Evolutionary conservation across 2,113 vertebrate species (phyloP).

Genomic region (Oenanthe melanoleuca): DNA sequence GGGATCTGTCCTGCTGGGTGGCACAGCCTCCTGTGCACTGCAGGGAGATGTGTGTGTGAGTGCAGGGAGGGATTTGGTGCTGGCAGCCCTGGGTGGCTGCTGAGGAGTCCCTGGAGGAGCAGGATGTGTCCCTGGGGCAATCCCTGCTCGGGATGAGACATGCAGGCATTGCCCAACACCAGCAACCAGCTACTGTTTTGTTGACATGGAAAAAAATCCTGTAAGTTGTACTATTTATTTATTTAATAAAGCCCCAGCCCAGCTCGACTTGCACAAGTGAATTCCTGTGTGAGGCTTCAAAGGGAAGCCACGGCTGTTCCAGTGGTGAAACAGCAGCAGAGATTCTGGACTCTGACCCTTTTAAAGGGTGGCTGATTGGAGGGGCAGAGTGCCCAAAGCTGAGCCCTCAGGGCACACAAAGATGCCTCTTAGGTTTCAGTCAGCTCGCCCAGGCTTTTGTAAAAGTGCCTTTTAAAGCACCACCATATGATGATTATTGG

Average conservation of each 20-base stretch:
- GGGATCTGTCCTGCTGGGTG: background rate
- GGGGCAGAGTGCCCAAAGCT: background rate
- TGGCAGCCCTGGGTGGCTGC: background rate
- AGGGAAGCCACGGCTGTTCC: background rate
- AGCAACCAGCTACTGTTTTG: background rate
- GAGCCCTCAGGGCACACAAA: background rate
- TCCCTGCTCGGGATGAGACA: background rate
- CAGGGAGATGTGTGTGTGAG: background rate
- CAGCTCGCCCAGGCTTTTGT: background rate
- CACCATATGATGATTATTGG: background rate
- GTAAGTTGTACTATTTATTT: background rate
- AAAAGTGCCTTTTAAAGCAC: background rate
- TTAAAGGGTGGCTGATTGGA: background rate
- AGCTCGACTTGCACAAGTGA: background rate
- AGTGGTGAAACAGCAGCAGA: background rate
- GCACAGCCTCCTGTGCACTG: background rate
- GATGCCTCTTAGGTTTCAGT: background rate
- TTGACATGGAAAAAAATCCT: background rate
- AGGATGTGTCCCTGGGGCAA: accelerated
- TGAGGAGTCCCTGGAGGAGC: background rate
- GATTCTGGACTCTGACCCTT: background rate
- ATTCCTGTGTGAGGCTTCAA: background rate
- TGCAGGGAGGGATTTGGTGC: background rate
- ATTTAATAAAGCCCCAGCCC: background rate
- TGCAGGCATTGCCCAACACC: background rate